Base-by-base conservation (phyloP, 2,888 invertebrate species). In the Archaeoteleia sp. region DNA sequence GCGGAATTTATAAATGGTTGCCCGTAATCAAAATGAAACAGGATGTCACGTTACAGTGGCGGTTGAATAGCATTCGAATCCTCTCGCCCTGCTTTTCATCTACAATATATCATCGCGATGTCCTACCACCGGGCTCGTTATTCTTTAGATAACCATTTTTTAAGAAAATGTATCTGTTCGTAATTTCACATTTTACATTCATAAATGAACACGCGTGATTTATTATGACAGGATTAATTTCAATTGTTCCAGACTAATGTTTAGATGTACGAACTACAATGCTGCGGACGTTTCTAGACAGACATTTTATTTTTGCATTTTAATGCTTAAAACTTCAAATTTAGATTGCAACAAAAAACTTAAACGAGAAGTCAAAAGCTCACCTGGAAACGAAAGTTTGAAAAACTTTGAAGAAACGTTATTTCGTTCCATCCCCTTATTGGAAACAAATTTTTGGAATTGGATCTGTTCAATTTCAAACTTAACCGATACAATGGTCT, bases 1-100 rank as follows among this genome's bases (percentile, higher is more conserved):
- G 25, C 27, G 53, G 57, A 66, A 66, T 66, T 66, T 58, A 66
- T 58, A 53, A 66, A 66, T 58, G 58, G 53, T 46, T 46, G 54
- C 46, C 58, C 46, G 54, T 67, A 57, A 67, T 67, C 61, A 62
- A 62, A 67, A 62, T 67, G 67, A 62, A 67, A 67, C 67, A 67
- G 67, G 67, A 57, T 67, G 67, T 67, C 67, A 67, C 46, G 57
- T 60, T 49, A 55, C 43, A 15, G 43, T 51, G 67, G 61, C 67
- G 49, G 61, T 61, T 67, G 67, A 67, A 67, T 67, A 67, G 67
- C 57, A 61, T 67, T 61, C 57, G 67, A 61, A 67, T 57, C 34
- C 67, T 29, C 43, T 45, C 51, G 25, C 49, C 32, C 46, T 20
- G 51, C 61, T 62, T 62, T 65, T 62, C 61, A 57, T 62, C 53